Evolutionary conservation across 2,113 vertebrate genomes (phyloP), one percentile per base, ranked within the genome.

Genomic region (Elaphurus davidianus): DNA sequence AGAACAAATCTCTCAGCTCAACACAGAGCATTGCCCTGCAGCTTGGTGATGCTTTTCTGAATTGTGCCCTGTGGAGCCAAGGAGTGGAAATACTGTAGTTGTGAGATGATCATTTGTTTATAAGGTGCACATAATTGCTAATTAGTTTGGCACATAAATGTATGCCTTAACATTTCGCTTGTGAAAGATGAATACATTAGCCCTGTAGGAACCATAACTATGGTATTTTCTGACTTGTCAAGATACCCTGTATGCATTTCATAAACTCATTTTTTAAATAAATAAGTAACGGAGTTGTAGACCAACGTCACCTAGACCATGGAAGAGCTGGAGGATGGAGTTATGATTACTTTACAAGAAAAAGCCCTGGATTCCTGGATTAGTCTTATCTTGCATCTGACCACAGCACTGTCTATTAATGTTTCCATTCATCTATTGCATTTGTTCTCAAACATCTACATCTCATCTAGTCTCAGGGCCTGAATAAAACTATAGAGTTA

Each of bases 91-190:
- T 30, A 33, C n/a, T 82, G 1, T 45, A 27, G 40, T 64, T 25
- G 3, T 47, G 40, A 96, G 19, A 55, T 59, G 11, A 33, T 71
- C 52, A 2, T 76, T 87, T 96, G 83, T 13, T 92, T 95, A 57
- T 16, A 59, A 88, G 17, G 25, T 74, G 4, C 55, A 83, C 17
- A 43, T 33, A 87, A 95, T 92, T 97, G 52, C 57, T 55, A 47
- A 85, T 88, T 81, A 95, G 17, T 52, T 83, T 97, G 76, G 64
- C 57, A 81, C 93, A 92, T 92, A 87, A 74, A 90, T 90, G 9
- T 43, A 88, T 79, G 79, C 7, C 74, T 87, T 96, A 95, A 95
- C 86, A 97, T 95, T 97, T 96, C 81, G 50, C 30, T 94, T 86
- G 52, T 86, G 76, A 89, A 95, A 78, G 47, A 52, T 17, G 64